phyloP scores from a whole-genome alignment of 2,113 vertebrate species.

The Leptosomus discolor region DNA sequence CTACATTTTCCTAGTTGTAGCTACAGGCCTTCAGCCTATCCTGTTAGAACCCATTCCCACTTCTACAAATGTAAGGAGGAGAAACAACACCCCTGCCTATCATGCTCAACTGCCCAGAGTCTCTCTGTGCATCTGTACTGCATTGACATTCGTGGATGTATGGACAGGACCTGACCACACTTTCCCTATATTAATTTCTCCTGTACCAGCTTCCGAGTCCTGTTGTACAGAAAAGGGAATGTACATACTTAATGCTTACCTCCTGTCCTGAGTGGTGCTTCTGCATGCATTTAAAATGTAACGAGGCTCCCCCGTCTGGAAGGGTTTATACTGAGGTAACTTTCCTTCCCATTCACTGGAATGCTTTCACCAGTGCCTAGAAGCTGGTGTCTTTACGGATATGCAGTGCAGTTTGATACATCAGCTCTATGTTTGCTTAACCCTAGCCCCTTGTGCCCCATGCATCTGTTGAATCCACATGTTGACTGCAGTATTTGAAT shows the following conservation, averaged over 20 bases:
- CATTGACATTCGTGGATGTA: no score
- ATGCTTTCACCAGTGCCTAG: neutral
- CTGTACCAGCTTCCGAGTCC: neutral
- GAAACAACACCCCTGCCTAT: neutral
- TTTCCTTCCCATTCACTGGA: neutral
- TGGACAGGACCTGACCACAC: no score
- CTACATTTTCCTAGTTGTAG: rapidly evolving
- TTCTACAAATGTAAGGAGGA: no score
- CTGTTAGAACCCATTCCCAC: rapidly evolving
- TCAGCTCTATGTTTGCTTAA: neutral
- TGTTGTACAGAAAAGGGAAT: neutral
- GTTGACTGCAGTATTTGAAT: neutral
- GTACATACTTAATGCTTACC: rapidly evolving
- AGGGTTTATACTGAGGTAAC: neutral
- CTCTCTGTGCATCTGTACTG: rapidly evolving
- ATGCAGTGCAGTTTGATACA: neutral
- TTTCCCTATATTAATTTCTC: neutral
- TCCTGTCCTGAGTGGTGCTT: neutral
- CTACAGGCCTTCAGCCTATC: neutral
- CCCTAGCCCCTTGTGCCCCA: neutral
- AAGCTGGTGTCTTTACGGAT: neutral
- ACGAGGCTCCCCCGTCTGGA: rapidly evolving
- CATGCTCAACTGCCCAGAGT: rapidly evolving
- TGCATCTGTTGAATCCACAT: neutral
- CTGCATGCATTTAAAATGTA: neutral